Base-by-base conservation (phyloP, 2,797 vertebrate species). In the Stomatorhinus walkeri region DNA sequence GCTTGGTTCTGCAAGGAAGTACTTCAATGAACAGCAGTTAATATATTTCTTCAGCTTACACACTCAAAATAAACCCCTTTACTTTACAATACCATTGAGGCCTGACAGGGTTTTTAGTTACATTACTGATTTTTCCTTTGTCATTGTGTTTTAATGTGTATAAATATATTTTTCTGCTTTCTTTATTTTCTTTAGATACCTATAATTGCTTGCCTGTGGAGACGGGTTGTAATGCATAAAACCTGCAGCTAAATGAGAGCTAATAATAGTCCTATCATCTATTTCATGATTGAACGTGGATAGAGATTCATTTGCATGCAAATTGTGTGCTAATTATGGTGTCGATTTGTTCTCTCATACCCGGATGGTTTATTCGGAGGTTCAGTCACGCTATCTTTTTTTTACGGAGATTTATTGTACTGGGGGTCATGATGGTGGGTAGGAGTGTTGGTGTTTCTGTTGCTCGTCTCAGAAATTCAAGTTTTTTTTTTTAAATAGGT, bases 141-240 rank as follows among this genome's bases (percentile, higher is more conserved):
- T 24, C 81, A 24, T 84, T 46, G 36, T 79, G 19, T 46, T 79
- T 40, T 14, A 51, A 49, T 51, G n/a, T 51, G 22, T 84, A 84
- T 51, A 84, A 84, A 51, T 84, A 84, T 51, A 51, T 84, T 51
- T 84, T 48, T 24, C n/a, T 51, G 36, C 81, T 51, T 12, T 48
- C 46, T 84, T 84, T 84, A 84, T 84, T 84, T 84, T 84, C 81
- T 49, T 84, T 84, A 51, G n/a, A 48, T 51, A 84, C 22, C 81
- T 84, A 84, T 84, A 84, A 84, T 84, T 48, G 48, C 81, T 84
- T 48, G 81, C 48, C 81, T 84, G 81, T 51, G 81, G 81, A 28
- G 81, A 51, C 48, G n/a, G 22, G 81, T 10, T 14, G 43, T 84
- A 84, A 84, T 48, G 81, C 81, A 49, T 51, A 84, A 51, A 48